A percentile compares a stretch with the other conserved stretches of the same genome.
These are phyloP conservation scores for Takifugu bimaculatus DNA, from an alignment of 2,113 vertebrate species.

Conservation along the genomic window DNA sequence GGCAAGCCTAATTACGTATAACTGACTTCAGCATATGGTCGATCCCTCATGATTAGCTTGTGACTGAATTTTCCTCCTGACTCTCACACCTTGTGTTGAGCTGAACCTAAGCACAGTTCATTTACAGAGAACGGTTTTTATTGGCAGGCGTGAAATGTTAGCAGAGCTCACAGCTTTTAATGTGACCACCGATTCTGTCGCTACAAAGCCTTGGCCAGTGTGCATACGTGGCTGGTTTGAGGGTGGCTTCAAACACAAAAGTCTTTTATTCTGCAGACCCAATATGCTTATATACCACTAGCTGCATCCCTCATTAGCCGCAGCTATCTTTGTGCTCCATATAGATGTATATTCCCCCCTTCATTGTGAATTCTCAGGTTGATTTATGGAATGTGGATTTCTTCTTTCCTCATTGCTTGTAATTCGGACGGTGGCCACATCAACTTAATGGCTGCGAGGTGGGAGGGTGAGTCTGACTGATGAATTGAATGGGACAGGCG, in stretches of 20 bases:
- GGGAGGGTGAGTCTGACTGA: neutral
- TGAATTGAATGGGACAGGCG: slow-evolving; percentile 2
- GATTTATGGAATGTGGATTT: slow-evolving; percentile 8
- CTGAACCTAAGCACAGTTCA: slow-evolving; percentile 9
- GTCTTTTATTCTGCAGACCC: slow-evolving; percentile 47
- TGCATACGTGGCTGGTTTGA: slow-evolving; percentile 3
- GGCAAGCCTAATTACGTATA: neutral
- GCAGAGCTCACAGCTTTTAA: slow-evolving; percentile 17
- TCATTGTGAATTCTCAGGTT: slow-evolving; percentile 15
- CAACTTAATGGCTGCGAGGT: neutral
- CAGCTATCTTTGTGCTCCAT: neutral
- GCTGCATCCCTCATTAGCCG: slow-evolving; percentile 44
- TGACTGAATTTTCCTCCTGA: neutral
- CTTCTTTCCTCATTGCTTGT: neutral
- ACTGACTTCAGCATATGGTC: neutral
- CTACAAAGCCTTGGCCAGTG: slow-evolving; percentile 25
- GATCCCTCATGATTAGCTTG: neutral
- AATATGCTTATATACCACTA: slow-evolving; percentile 44
- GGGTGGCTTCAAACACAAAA: slow-evolving; percentile 53
- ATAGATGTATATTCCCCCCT: slow-evolving; percentile 3
- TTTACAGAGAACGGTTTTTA: slow-evolving; percentile 19
- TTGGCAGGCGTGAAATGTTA: slow-evolving; percentile 17
- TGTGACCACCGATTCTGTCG: slow-evolving; percentile 36
- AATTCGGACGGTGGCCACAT: neutral
- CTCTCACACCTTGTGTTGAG: neutral